phyloP scores from a whole-genome alignment of 2,797 vertebrate genomes.

The Enteromius argenteus region DNA sequence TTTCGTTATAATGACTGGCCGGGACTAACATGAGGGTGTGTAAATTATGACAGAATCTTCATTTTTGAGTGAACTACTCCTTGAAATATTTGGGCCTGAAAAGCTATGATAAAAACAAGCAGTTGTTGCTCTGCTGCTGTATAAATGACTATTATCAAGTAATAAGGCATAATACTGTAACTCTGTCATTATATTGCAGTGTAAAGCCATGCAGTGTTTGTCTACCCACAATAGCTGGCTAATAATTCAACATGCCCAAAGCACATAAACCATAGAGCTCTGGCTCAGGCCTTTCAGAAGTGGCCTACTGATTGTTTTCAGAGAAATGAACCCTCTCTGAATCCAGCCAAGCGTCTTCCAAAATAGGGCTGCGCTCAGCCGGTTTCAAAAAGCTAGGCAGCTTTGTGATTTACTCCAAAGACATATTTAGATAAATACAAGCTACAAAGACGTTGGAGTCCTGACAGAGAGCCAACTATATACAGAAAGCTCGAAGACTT shows the following conservation, averaged over 20 bases:
- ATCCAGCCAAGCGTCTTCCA: constrained; percentile 68
- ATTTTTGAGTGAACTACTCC: constrained; percentile 1
- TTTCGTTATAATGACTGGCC: constrained; percentile 14
- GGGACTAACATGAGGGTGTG: background rate
- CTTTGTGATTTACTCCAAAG: constrained; percentile 74
- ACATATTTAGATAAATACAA: constrained; percentile 83
- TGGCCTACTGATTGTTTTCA: constrained; percentile 63
- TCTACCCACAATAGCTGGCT: constrained; percentile 64
- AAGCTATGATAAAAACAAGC: background rate
- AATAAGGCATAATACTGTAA: constrained; percentile 30
- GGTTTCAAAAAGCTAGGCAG: constrained; percentile 72
- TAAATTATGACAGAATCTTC: constrained; percentile 25
- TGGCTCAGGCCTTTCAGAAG: constrained; percentile 47
- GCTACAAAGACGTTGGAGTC: constrained; percentile 72
- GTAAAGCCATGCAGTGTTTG: constrained; percentile 47
- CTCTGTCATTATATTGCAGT: constrained; percentile 42
- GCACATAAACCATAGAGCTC: constrained; percentile 63
- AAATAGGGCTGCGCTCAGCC: constrained; percentile 72
- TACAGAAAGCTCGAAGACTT: constrained; percentile 51
- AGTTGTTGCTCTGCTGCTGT: constrained; percentile 20
- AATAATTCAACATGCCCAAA: constrained; percentile 75
- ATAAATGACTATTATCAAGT: constrained; percentile 24
- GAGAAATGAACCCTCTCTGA: constrained; percentile 65
- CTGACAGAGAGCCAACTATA: constrained; percentile 55
- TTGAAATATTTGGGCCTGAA: background rate